Evolutionary conservation across 2,113 vertebrate genomes (phyloP).

Genomic region (Macheiramphus alcinus): DNA sequence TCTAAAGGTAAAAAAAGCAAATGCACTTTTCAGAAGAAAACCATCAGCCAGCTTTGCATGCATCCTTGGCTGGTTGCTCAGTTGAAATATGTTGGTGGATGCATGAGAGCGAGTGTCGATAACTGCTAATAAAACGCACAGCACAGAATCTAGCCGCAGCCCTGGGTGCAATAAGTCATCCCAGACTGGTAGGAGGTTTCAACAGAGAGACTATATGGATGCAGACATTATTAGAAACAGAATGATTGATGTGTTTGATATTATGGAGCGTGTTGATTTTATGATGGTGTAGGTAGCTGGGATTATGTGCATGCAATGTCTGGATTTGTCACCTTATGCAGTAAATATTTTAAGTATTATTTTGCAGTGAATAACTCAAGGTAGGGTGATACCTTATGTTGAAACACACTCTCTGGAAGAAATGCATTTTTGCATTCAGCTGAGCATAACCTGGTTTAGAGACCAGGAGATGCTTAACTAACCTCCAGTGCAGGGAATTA

Average conservation of each 20-base stretch:
- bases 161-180: not conserved
- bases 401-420: not conserved
- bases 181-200: not conserved
- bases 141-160: not conserved
- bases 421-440: not conserved
- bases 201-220: not conserved
- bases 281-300: not conserved
- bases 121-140: accelerated
- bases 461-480: not conserved
- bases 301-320: accelerated
- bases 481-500: accelerated
- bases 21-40: not conserved
- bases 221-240: not conserved
- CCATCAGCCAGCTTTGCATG: not conserved
- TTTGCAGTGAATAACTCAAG: not conserved
- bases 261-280: not conserved
- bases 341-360: not conserved
- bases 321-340: not conserved
- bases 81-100: not conserved
- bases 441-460: not conserved
- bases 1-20: not conserved
- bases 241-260: not conserved
- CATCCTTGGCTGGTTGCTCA: not conserved
- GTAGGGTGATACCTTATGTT: not conserved
- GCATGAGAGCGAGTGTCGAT: accelerated